A percentile compares a stretch with the other conserved stretches of the same genome.
phyloP scores from a whole-genome alignment of 2,888 invertebrate species.

The Sinodicranocentrus sp. region DNA sequence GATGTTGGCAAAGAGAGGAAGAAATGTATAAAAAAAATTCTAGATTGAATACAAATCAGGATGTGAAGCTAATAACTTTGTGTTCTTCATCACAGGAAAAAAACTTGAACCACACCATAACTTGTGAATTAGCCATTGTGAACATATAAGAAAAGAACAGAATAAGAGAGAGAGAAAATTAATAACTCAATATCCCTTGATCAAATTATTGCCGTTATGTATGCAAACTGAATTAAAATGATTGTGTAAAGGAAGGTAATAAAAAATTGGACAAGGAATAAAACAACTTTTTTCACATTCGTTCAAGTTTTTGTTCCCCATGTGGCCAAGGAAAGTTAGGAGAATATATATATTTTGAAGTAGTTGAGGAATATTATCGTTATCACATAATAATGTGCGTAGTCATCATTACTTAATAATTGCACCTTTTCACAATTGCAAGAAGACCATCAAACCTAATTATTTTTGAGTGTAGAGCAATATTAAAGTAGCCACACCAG shows the following conservation, averaged over 20 bases:
- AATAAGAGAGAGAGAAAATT: background rate
- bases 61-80: too few species aligned
- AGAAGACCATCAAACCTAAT: slow-evolving; percentile 45
- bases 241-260: slow-evolving; percentile 28
- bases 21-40: background rate
- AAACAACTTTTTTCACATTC: background rate
- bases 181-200: background rate
- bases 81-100: too few species aligned
- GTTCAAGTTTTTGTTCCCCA: background rate
- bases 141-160: too few species aligned
- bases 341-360: too few species aligned
- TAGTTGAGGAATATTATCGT: background rate
- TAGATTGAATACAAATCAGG: background rate
- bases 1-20: slow-evolving; percentile 12
- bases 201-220: slow-evolving; percentile 30
- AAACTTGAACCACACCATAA: too few species aligned
- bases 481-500: background rate
- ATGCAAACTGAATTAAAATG: slow-evolving; percentile 57
- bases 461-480: slow-evolving; percentile 34
- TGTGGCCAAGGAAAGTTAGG: background rate
- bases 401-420: slow-evolving; percentile 5
- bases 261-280: slow-evolving; percentile 33
- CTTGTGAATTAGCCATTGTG: too few species aligned
- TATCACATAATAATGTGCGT: background rate
- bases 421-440: background rate